Evolutionary conservation across 2,113 vertebrate genomes (phyloP).

Genomic region (Drymodes brunneopygia): DNA sequence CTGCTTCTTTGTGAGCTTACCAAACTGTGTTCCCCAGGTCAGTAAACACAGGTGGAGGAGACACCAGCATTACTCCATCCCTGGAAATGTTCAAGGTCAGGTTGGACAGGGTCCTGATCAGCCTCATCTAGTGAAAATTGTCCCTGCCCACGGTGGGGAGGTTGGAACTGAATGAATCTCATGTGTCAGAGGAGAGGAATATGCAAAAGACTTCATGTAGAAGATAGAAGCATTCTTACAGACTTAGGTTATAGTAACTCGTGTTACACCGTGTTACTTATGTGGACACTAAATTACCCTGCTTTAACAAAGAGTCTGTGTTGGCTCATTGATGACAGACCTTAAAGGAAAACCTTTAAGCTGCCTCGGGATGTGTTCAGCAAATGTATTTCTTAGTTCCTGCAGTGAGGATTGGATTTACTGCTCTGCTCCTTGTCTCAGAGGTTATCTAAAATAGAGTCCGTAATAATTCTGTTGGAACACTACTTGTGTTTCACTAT

Average conservation of each 20-base stretch:
- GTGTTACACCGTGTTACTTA: not conserved
- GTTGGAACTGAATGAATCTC: not conserved
- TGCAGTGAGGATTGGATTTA: not conserved
- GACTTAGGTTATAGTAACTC: not conserved
- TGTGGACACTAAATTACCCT: not conserved
- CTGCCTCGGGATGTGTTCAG: not conserved
- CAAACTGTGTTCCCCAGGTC: not conserved
- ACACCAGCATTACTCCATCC: not conserved
- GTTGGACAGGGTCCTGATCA: not conserved
- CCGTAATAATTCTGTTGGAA: not conserved
- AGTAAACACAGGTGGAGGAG: not conserved
- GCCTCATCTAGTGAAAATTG: not conserved
- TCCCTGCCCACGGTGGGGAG: rapidly evolving
- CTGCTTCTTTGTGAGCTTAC: not conserved
- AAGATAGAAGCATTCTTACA: not conserved
- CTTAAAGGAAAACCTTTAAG: not conserved
- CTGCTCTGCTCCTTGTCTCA: not conserved
- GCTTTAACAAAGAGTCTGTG: not conserved
- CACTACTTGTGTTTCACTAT: not conserved
- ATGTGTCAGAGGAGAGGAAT: not conserved
- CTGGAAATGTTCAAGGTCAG: not conserved
- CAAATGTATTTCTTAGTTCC: not conserved
- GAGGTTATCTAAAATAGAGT: not conserved
- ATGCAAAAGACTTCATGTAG: not conserved
- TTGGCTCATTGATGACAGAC: not conserved